These are phyloP conservation scores for Eremobia ochroleuca DNA, from an alignment of 2,888 invertebrate species.

Conservation along the genomic window DNA sequence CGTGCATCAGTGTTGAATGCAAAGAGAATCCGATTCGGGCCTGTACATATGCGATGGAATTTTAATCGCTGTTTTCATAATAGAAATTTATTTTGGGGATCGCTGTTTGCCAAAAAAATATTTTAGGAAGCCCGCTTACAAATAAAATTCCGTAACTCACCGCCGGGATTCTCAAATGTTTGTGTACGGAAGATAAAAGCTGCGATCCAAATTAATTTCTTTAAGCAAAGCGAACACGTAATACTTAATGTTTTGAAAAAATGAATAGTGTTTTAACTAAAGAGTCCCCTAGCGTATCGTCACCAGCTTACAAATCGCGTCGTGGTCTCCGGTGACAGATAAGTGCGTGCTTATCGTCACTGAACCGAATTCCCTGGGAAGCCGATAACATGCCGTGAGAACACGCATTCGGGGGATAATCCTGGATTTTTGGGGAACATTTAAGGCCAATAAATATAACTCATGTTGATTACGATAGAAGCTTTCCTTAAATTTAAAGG, in stretches of 20 bases:
- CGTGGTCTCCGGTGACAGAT: slow-evolving; percentile 78
- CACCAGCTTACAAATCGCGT: slow-evolving; percentile 76
- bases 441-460: slow-evolving; percentile 73
- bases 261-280: slow-evolving; percentile 45
- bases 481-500: slow-evolving; percentile 66
- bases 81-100: slow-evolving; percentile 56
- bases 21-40: slow-evolving; percentile 74
- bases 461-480: slow-evolving; percentile 74
- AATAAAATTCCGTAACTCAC: slow-evolving; percentile 43
- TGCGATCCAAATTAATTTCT: slow-evolving; percentile 60
- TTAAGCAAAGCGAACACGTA: slow-evolving; percentile 34
- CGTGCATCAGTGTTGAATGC: slow-evolving; percentile 72
- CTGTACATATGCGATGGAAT: slow-evolving; percentile 74
- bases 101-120: slow-evolving; percentile 38
- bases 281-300: slow-evolving; percentile 60
- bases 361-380: slow-evolving; percentile 77
- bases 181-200: slow-evolving; percentile 65
- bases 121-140: slow-evolving; percentile 11
- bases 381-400: slow-evolving; percentile 85
- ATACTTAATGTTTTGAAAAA: slow-evolving; percentile 56
- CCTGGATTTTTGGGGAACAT: slow-evolving; percentile 74
- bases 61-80: slow-evolving; percentile 77
- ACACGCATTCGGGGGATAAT: slow-evolving; percentile 79
- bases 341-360: slow-evolving; percentile 84
- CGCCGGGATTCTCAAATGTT: slow-evolving; percentile 46